These are phyloP conservation scores for Lottia gigantea DNA, from an alignment of 2,888 invertebrate genomes.

Conservation along the genomic window DNA sequence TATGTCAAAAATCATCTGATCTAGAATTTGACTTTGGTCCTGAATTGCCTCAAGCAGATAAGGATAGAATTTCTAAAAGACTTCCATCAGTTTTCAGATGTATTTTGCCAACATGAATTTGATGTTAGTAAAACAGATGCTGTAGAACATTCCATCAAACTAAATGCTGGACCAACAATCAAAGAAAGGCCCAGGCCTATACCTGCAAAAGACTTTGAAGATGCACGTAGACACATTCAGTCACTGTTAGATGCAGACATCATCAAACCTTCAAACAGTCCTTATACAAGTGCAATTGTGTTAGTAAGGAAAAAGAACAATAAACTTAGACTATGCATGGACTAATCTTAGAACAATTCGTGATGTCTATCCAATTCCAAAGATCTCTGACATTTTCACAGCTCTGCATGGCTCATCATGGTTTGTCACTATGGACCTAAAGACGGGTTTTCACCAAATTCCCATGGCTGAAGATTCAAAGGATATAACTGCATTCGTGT, in stretches of 20 bases:
- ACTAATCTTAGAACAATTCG: not conserved
- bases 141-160: conserved; percentile 5
- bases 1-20: too few relatives aligned
- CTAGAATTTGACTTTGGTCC: too few relatives aligned
- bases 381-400: conserved; percentile 15
- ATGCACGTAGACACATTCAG: not conserved
- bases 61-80: too few relatives aligned
- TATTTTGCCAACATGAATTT: conserved; percentile 13
- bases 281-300: conserved; percentile 11
- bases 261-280: too few relatives aligned
- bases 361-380: conserved; percentile 13
- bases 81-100: not conserved
- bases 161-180: not conserved
- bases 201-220: conserved; percentile 13
- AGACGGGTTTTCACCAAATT: conserved; percentile 14
- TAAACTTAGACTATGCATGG: conserved; percentile 5
- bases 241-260: too few relatives aligned
- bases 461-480: conserved; percentile 13
- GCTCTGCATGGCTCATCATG: conserved; percentile 8
- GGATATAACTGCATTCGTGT: too few relatives aligned
- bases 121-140: not conserved
- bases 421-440: conserved; percentile 12
- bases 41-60: too few relatives aligned
- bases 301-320: conserved; percentile 10
- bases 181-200: conserved; percentile 12